Evolutionary conservation across 1,140 invertebrate genomes (phyloP).

Genomic region (Drosophila takahashii): DNA sequence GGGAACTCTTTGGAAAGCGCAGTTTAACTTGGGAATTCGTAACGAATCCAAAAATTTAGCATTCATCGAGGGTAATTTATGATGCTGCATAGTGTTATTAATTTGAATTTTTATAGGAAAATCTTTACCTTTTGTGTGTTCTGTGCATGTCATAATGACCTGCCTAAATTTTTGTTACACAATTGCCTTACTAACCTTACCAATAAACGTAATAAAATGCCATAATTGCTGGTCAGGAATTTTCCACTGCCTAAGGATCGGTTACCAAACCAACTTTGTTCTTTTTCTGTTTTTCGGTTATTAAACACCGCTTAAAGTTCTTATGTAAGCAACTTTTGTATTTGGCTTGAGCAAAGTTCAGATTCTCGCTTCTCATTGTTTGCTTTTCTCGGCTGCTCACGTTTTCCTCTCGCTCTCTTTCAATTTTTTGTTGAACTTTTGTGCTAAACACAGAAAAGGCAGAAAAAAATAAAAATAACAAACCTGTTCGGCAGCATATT

Average conservation of each 20-base stretch:
- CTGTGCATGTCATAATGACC: not conserved
- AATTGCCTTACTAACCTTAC: not conserved
- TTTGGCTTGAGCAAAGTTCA: conserved; percentile 42
- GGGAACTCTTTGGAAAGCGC: too few relatives aligned
- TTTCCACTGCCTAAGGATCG: conserved; percentile 14
- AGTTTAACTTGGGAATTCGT: too few relatives aligned
- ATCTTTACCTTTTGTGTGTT: not conserved
- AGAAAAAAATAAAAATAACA: conserved; percentile 29
- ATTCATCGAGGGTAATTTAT: too few relatives aligned
- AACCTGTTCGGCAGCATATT: conserved; percentile 71
- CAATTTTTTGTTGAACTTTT: conserved; percentile 70
- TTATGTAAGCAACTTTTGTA: conserved; percentile 40
- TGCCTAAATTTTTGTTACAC: not conserved
- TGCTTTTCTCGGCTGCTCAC: conserved; percentile 53
- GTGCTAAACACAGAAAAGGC: conserved; percentile 38
- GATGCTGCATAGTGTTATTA: too few relatives aligned
- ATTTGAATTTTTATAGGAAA: not conserved
- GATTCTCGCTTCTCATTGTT: conserved; percentile 51
- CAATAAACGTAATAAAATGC: conserved; percentile 3
- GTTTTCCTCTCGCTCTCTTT: conserved; percentile 44
- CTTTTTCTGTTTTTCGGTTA: conserved; percentile 12
- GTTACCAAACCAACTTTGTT: conserved; percentile 17
- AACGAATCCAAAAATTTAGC: too few relatives aligned
- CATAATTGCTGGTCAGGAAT: conserved; percentile 14
- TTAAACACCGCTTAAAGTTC: conserved; percentile 19